These are phyloP conservation scores for Oithona nana DNA, from an alignment of 2,888 invertebrate species.

Conservation along the genomic window DNA sequence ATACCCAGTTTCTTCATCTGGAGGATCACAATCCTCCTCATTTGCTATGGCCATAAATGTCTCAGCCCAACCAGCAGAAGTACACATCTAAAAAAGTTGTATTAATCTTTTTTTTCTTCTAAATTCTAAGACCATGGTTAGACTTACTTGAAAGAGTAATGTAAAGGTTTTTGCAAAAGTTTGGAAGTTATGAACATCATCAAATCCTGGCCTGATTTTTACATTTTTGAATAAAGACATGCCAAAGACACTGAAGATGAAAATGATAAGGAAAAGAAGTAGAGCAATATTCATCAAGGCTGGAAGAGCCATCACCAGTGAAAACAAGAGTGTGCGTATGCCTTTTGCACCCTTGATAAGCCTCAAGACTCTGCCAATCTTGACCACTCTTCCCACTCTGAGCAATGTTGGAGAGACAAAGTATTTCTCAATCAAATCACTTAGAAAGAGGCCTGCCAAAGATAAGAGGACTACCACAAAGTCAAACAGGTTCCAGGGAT, in stretches of 20 bases:
- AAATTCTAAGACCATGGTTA: too few relatives aligned
- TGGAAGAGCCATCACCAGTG: slow-evolving; percentile 93
- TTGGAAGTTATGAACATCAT: slow-evolving; percentile 94
- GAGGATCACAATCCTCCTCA: slow-evolving; percentile 71
- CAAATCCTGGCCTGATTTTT: slow-evolving; percentile 78
- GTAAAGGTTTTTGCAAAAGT: slow-evolving; percentile 98
- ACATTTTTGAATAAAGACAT: slow-evolving; percentile 99
- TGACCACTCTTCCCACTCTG: slow-evolving; percentile 79
- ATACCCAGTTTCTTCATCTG: slow-evolving; percentile 70
- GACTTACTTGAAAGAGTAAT: slow-evolving; percentile 75
- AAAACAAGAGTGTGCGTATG: slow-evolving; percentile 87
- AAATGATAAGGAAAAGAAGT: slow-evolving; percentile 93
- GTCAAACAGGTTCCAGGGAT: slow-evolving; percentile 99
- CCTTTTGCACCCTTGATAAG: slow-evolving; percentile 97
- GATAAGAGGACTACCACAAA: slow-evolving; percentile 44
- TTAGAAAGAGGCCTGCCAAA: slow-evolving; percentile 67
- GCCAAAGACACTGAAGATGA: slow-evolving; percentile 97
- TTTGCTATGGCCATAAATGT: slow-evolving; percentile 88
- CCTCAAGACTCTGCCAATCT: slow-evolving; percentile 90
- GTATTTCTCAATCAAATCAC: slow-evolving; percentile 89
- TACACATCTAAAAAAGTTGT: slow-evolving; percentile 42
- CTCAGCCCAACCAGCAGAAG: slow-evolving; percentile 94
- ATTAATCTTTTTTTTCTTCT: not conserved
- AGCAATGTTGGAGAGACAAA: slow-evolving; percentile 94
- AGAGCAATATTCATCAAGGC: slow-evolving; percentile 97